Conservation (phyloP, 2,888 invertebrate genomes). For the Andrena haemorrhoa region DNA sequence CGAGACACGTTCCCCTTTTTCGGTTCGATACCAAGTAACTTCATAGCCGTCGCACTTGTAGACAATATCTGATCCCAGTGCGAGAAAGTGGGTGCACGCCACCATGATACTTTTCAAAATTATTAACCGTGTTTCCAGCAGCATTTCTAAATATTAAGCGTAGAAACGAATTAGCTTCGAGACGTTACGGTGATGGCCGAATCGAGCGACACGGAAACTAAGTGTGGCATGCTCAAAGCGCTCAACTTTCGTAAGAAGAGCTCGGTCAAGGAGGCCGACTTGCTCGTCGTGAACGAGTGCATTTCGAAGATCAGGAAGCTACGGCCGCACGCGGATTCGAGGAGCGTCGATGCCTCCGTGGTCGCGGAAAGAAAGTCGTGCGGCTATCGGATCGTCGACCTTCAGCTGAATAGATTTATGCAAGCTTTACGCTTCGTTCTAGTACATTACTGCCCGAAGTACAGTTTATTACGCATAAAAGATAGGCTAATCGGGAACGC, state of each 20-base stretch:
- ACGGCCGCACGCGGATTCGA: background rate
- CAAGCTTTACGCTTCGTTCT: conserved; percentile 64
- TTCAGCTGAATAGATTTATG: conserved; percentile 56
- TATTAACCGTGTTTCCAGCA: background rate
- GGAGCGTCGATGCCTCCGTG: conserved; percentile 36
- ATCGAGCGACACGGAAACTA: background rate
- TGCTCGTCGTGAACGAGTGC: background rate
- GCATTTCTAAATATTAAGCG: background rate
- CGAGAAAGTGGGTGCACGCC: background rate
- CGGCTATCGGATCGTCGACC: conserved; percentile 72
- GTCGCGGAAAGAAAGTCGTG: conserved; percentile 68
- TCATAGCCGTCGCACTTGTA: background rate
- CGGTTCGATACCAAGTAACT: background rate
- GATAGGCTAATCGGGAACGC: background rate
- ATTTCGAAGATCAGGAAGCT: background rate
- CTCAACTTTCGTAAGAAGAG: background rate
- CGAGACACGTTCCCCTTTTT: background rate
- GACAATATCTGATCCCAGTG: background rate
- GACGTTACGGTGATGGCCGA: background rate
- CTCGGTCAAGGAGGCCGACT: conserved; percentile 18
- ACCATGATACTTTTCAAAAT: conserved; percentile 1
- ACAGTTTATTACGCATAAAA: conserved; percentile 39
- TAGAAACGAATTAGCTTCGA: background rate
- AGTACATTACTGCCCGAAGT: conserved; percentile 62
- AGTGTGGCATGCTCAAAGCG: background rate